Evolutionary conservation across 2,113 vertebrate genomes (phyloP).

Genomic region (Butastur rufipennis): DNA sequence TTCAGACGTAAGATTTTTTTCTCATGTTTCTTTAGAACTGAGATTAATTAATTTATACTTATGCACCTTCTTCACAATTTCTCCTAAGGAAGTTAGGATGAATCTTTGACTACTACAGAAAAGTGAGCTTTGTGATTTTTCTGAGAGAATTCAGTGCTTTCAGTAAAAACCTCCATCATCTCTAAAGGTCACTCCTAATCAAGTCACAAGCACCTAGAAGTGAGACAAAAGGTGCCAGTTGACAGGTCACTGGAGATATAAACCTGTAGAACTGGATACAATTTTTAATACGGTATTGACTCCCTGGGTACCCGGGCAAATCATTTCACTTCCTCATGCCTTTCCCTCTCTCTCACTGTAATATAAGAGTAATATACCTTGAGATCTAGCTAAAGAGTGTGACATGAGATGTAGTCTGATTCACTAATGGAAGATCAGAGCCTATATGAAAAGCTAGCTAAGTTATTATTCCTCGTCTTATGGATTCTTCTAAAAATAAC

Average conservation of each 20-base stretch:
- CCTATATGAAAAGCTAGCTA: background rate
- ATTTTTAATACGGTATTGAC: background rate
- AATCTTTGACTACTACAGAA: background rate
- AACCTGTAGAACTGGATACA: slow-evolving; percentile 11
- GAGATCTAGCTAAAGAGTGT: background rate
- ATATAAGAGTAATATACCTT: background rate
- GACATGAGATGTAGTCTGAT: background rate
- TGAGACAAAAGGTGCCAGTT: background rate
- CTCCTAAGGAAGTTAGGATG: background rate
- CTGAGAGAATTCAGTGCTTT: background rate
- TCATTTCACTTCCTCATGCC: background rate
- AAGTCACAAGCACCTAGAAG: background rate
- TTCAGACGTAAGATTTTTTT: background rate
- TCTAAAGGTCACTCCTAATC: background rate
- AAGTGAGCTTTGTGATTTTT: background rate
- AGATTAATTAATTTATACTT: background rate
- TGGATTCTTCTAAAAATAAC: background rate
- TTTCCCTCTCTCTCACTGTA: background rate
- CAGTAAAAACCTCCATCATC: background rate
- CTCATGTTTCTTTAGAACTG: background rate
- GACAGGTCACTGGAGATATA: background rate
- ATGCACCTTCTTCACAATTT: background rate
- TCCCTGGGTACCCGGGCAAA: background rate
- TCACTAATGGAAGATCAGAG: background rate
- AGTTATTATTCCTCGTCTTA: background rate